Percentiles rank a stretch among this genome's conserved stretches.
Evolutionary conservation across 2,797 vertebrate species (phyloP).

Genomic region (Paramormyrops hopkinsi): DNA sequence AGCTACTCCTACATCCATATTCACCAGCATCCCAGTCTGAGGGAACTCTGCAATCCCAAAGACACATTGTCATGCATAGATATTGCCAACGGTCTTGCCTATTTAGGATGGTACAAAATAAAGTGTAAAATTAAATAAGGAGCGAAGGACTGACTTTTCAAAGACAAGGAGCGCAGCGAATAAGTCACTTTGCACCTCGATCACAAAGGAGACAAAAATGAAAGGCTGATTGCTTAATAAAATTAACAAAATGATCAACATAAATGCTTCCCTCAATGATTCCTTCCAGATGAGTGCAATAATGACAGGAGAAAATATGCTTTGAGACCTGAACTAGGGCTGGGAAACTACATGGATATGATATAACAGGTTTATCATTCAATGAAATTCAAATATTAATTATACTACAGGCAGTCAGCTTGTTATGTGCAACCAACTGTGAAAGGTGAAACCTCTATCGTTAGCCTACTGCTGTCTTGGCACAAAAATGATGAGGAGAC

Average conservation of each 20-base stretch:
- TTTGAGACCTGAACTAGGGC: not conserved
- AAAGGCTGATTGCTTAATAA: not conserved
- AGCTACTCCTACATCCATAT: slow-evolving; percentile 48
- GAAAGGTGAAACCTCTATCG: not conserved
- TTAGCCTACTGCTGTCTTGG: not conserved
- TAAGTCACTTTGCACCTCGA: not conserved
- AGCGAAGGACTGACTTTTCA: not conserved
- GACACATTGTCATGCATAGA: not conserved
- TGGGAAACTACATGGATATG: not conserved
- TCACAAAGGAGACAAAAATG: not conserved
- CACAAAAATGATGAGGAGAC: not conserved
- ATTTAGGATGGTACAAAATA: not conserved
- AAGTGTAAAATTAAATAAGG: not conserved
- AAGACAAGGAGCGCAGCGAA: not conserved
- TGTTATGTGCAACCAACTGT: not conserved
- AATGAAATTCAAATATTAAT: not conserved
- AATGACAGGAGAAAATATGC: not conserved
- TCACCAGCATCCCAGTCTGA: slow-evolving; percentile 49
- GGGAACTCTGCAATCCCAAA: slow-evolving; percentile 51
- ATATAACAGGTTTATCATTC: not conserved
- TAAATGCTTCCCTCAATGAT: not conserved
- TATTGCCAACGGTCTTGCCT: not conserved
- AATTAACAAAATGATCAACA: not conserved
- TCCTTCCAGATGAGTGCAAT: not conserved
- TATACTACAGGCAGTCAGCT: not conserved